Evolutionary conservation across 2,113 vertebrate species (phyloP).

Genomic region (Mastomys natalensis): DNA sequence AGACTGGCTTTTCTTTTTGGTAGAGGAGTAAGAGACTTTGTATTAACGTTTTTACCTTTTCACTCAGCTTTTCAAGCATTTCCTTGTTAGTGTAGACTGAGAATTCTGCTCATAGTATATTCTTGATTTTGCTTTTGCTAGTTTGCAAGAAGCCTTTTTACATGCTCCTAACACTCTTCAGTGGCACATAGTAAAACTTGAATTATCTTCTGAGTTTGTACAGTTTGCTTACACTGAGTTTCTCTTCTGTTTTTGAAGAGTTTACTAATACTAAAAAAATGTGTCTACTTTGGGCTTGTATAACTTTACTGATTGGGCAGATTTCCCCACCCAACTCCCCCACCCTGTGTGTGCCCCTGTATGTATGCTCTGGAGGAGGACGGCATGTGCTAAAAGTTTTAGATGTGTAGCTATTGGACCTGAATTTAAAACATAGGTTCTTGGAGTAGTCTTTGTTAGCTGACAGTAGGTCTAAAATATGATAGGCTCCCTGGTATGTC

Average conservation of each 20-base stretch:
- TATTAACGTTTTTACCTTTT: constrained; percentile 10
- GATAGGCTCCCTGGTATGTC: background rate
- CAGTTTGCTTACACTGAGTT: background rate
- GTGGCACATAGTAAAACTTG: background rate
- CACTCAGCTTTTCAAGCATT: background rate
- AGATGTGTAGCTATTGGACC: background rate
- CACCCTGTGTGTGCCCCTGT: background rate
- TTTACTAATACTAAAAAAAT: background rate
- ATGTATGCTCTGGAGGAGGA: background rate
- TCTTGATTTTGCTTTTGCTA: constrained; percentile 34
- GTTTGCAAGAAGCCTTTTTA: background rate
- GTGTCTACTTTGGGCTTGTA: constrained; percentile 15
- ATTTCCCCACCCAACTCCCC: too few species aligned
- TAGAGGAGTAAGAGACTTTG: background rate
- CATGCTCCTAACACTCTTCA: background rate
- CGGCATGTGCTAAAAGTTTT: background rate
- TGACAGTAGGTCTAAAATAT: background rate
- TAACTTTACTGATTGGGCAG: background rate
- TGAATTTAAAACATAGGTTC: too few species aligned
- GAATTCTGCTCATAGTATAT: background rate
- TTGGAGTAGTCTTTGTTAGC: background rate
- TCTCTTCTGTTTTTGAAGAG: too few species aligned
- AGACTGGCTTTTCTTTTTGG: background rate
- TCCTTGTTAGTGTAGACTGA: background rate
- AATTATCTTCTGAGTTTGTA: background rate